phyloP scores from a whole-genome alignment of 2,888 invertebrate genomes.

The Parnassius orleans region DNA sequence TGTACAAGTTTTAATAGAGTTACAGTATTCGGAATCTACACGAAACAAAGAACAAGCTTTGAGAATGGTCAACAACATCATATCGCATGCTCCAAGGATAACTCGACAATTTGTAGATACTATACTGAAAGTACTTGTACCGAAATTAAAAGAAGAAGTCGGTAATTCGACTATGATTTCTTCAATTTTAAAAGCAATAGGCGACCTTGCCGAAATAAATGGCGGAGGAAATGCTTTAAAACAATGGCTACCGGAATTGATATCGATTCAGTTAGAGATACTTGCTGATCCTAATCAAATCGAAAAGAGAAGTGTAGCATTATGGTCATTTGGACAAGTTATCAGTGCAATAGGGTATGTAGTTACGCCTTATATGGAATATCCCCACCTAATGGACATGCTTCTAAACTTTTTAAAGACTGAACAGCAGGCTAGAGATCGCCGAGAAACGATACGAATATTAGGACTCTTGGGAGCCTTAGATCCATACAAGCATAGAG shows the following conservation, averaged over 20 bases:
- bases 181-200: constrained; percentile 94
- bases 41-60: constrained; percentile 98
- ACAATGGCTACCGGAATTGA: constrained; percentile 92
- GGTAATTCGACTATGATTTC: constrained; percentile 95
- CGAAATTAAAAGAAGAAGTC: constrained; percentile 93
- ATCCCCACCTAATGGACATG: constrained; percentile 95
- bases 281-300: constrained; percentile 96
- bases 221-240: constrained; percentile 92
- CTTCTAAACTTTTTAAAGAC: constrained; percentile 96
- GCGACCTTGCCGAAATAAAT: constrained; percentile 96
- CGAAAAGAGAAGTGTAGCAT: constrained; percentile 95
- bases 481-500: constrained; percentile 99
- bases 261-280: constrained; percentile 95
- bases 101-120: constrained; percentile 98
- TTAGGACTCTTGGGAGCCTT: constrained; percentile 97
- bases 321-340: constrained; percentile 97
- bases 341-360: constrained; percentile 98
- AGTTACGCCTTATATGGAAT: constrained; percentile 96
- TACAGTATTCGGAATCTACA: constrained; percentile 97
- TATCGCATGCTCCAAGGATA: constrained; percentile 95
- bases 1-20: constrained; percentile 94
- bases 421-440: constrained; percentile 93
- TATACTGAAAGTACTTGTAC: constrained; percentile 92
- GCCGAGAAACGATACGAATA: constrained; percentile 95
- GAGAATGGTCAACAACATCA: constrained; percentile 95